Base-by-base conservation (phyloP, 1,140 invertebrate species). In the Listronotus bonariensis region DNA sequence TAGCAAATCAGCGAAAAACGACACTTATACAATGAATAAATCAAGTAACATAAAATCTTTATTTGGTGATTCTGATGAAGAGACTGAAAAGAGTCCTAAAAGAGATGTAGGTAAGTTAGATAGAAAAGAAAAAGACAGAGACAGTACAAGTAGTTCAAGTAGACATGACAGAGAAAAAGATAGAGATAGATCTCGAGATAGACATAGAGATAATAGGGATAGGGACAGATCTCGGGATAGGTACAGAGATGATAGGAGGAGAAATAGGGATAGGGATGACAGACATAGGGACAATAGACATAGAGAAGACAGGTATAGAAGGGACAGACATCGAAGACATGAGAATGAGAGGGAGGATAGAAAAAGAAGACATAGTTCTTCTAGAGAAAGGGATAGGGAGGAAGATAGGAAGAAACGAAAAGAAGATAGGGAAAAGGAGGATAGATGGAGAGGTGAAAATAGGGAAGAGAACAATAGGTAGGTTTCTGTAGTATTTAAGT, bases 381-480 rank as follows among this genome's bases (percentile, higher is more conserved):
- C 63, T 17, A 57, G 36, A n/a, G 43, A 18, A 3, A 53, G 42
- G 10, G 46, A 66, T 11, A 18, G 52, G 3, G 51, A 55, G 15
- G 68, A 70, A 9, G 56, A 67, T 31, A 67, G 51, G n/a, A 70
- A 67, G 46, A 61, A 45, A 26, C 64, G 65, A 15, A 64, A 48
- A 54, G 12, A 59, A 32, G 45, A 57, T 11, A 52, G 18, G 36
- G 54, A 59, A 40, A 64, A 55, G 31, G 68, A 69, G 6, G 57
- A 68, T 4, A 43, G 40, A 54, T 17, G 9, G 17, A 43, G n/a
- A n/a, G 32, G 54, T 12, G 20, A 67, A 48, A 71, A 43, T 46
- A 52, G 71, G 67, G 69, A 62, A 72, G 60, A 65, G 72, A 72
- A 59, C 26, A 63, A 20, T 62, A 71, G 34, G 11, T 26, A 26